Percentiles rank a stretch among this genome's conserved stretches.
Evolutionary conservation across 2,888 invertebrate species (phyloP).

Genomic region (Drosophila setosimentum): DNA sequence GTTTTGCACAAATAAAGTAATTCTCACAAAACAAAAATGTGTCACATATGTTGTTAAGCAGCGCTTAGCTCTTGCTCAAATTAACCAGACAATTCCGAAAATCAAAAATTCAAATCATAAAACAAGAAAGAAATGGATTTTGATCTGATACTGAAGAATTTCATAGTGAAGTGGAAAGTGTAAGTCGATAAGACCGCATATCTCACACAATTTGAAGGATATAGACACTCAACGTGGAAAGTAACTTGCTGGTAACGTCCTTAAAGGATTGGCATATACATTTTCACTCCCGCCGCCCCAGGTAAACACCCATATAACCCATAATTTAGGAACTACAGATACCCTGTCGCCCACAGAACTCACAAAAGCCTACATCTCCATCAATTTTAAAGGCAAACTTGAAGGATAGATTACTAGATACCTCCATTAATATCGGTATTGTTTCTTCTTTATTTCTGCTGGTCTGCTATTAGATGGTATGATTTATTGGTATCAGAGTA

Average conservation of each 20-base stretch:
- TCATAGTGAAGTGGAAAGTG: background rate
- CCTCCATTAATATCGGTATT: background rate
- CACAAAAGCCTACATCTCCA: too few relatives aligned
- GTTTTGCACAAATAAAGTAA: background rate
- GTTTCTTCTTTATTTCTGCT: background rate
- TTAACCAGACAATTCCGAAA: background rate
- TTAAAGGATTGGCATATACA: background rate
- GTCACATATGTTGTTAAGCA: background rate
- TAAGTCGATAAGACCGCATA: background rate
- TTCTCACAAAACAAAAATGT: background rate
- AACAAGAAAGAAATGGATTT: background rate
- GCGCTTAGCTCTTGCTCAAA: background rate
- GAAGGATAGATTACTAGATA: background rate
- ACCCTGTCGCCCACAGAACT: background rate
- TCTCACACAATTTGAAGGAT: background rate
- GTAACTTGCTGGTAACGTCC: background rate
- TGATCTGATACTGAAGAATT: background rate
- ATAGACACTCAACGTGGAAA: background rate
- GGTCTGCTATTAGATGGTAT: background rate
- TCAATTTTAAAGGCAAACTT: background rate
- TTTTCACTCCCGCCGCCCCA: background rate
- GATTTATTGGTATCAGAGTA: background rate
- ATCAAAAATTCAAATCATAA: background rate
- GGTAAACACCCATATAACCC: background rate
- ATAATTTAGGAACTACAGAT: background rate